These are phyloP conservation scores for Fragum fragum DNA, from an alignment of 2,888 invertebrate species.

Conservation along the genomic window DNA sequence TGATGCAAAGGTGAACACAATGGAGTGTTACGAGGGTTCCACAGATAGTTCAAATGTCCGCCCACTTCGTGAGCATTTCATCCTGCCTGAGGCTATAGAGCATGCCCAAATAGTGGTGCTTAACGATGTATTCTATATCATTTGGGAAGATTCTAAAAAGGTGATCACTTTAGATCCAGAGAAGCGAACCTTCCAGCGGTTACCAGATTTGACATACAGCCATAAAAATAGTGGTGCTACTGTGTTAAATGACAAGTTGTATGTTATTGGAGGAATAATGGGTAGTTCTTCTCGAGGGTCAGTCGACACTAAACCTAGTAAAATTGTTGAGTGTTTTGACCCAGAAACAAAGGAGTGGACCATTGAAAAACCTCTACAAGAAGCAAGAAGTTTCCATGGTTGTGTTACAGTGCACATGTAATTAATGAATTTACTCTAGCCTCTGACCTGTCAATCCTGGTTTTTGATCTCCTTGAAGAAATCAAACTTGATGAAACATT, in stretches of 20 bases:
- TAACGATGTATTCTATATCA: constrained; percentile 84
- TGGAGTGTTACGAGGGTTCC: constrained; percentile 84
- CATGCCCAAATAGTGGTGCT: constrained; percentile 84
- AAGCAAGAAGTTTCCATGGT: constrained; percentile 82
- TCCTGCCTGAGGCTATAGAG: constrained; percentile 84
- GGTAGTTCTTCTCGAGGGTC: constrained; percentile 74
- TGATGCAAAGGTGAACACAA: constrained; percentile 82
- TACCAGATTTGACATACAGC: constrained; percentile 79
- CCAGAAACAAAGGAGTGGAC: constrained; percentile 82
- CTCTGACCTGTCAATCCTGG: too few species aligned
- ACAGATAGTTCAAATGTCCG: constrained; percentile 70
- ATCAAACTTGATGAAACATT: too few species aligned
- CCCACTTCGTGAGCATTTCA: constrained; percentile 84
- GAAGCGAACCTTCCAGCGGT: constrained; percentile 83
- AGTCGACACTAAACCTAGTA: constrained; percentile 78
- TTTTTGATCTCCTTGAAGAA: too few species aligned
- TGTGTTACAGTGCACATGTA: constrained; percentile 85
- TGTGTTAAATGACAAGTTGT: constrained; percentile 83
- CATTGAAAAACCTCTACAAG: constrained; percentile 77
- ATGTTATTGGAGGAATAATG: constrained; percentile 83
- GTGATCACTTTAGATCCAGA: constrained; percentile 84
- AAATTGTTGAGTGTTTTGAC: constrained; percentile 84
- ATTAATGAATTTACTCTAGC: too few species aligned
- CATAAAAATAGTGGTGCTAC: constrained; percentile 83
- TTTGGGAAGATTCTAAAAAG: constrained; percentile 85